These are phyloP conservation scores for Nanger granti DNA, from an alignment of 2,113 vertebrate genomes.

Conservation along the genomic window DNA sequence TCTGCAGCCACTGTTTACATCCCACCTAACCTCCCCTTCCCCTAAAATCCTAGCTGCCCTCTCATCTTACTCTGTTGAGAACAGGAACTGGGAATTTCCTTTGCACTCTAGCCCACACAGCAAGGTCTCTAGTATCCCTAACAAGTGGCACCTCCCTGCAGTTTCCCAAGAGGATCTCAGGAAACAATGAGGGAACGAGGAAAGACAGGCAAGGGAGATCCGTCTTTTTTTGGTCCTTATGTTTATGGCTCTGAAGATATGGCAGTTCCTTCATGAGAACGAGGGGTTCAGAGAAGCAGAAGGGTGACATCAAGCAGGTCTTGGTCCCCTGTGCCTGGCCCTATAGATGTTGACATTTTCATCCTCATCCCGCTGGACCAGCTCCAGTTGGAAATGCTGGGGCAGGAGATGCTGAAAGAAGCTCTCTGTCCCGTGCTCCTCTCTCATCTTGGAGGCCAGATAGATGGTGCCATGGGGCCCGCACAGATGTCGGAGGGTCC, in stretches of 20 bases:
- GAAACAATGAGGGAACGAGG: not conserved
- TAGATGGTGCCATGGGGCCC: conserved; percentile 74
- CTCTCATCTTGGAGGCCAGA: conserved; percentile 86
- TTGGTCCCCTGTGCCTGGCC: conserved; percentile 52
- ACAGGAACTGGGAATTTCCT: not conserved
- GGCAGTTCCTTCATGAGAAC: not conserved
- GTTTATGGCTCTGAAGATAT: not conserved
- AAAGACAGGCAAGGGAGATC: not conserved
- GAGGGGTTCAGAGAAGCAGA: not conserved
- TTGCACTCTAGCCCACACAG: not conserved
- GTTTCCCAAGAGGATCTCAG: not conserved
- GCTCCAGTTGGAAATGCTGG: conserved; percentile 77
- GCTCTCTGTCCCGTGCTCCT: conserved; percentile 76
- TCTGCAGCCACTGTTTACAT: not conserved
- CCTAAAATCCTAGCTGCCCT: not conserved
- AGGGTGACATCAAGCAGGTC: conserved; percentile 3
- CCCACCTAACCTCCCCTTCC: not conserved
- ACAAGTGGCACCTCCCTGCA: not conserved
- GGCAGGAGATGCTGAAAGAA: conserved; percentile 82
- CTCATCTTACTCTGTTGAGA: not conserved
- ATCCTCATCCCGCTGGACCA: conserved; percentile 75
- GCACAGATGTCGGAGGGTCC: conserved; percentile 84
- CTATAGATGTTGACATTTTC: conserved; percentile 85
- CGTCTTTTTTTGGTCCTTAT: not conserved
- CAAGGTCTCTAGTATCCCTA: not conserved